Evolutionary conservation across 2,888 invertebrate genomes (phyloP).

Genomic region (Cerceris ruficornis): DNA sequence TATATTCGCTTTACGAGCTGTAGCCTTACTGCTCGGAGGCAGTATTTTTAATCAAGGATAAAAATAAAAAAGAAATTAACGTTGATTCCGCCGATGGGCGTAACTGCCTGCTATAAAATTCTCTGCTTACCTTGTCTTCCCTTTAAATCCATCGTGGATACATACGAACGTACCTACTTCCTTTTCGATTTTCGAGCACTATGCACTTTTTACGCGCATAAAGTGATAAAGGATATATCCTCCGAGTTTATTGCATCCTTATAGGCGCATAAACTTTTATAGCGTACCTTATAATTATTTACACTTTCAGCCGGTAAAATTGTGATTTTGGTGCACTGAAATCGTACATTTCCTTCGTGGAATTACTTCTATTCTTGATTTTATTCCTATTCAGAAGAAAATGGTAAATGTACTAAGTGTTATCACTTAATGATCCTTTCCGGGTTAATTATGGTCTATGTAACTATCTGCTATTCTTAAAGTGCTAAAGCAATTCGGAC

Average conservation of each 20-base stretch:
- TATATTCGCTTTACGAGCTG: conserved; percentile 26
- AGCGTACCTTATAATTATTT: not conserved
- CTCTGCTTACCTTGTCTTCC: not conserved
- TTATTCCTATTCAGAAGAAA: too few species aligned
- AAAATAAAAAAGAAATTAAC: conserved; percentile 38
- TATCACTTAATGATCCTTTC: too few species aligned
- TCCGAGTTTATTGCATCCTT: conserved; percentile 1
- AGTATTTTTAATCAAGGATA: conserved; percentile 54
- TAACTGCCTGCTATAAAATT: conserved; percentile 26
- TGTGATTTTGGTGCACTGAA: too few species aligned
- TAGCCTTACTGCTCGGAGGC: conserved; percentile 37
- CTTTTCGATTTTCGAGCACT: not conserved
- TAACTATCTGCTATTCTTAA: too few species aligned
- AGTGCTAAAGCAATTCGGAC: too few species aligned
- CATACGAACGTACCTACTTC: not conserved
- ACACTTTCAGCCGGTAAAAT: not conserved
- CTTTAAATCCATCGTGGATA: conserved; percentile 19
- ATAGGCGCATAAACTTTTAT: not conserved
- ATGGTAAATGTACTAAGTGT: too few species aligned
- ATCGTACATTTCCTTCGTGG: too few species aligned
- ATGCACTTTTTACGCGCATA: not conserved
- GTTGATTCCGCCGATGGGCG: conserved; percentile 46
- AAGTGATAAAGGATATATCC: not conserved
- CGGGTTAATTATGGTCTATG: too few species aligned
- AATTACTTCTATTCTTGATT: not conserved